Percentiles rank a stretch among this genome's conserved stretches.
Conservation (phyloP, 2,113 vertebrate species). For the Hiodon alosoides region DNA sequence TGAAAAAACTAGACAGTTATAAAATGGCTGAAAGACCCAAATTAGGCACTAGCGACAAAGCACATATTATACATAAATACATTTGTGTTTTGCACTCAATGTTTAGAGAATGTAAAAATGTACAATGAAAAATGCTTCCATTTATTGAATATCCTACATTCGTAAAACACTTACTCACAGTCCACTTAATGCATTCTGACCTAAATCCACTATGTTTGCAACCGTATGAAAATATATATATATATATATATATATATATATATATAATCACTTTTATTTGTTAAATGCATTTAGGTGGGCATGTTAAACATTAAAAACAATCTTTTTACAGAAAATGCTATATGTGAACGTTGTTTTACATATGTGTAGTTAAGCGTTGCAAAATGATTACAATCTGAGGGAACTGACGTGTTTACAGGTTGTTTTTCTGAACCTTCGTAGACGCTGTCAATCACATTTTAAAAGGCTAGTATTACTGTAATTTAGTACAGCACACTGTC, state of each 20-base stretch:
- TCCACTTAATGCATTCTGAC: neutral
- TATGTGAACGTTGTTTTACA: neutral
- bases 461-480: constrained; percentile 16
- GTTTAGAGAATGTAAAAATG: constrained; percentile 21
- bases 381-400: neutral
- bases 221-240: neutral
- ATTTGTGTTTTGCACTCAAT: constrained; percentile 11
- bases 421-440: constrained; percentile 16
- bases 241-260: neutral
- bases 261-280: neutral
- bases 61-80: constrained; percentile 8
- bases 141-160: neutral
- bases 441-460: neutral
- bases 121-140: constrained; percentile 13
- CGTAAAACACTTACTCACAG: neutral
- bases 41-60: neutral
- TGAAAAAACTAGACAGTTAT: neutral
- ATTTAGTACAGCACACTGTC: constrained; percentile 9
- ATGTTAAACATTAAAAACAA: neutral
- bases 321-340: too few relatives aligned
- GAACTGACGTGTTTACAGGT: constrained; percentile 21
- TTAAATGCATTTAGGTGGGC: neutral
- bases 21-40: neutral
- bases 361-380: neutral
- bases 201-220: neutral